Base-by-base conservation (phyloP, 2,797 vertebrate genomes). In the Cirrhinus molitorella region DNA sequence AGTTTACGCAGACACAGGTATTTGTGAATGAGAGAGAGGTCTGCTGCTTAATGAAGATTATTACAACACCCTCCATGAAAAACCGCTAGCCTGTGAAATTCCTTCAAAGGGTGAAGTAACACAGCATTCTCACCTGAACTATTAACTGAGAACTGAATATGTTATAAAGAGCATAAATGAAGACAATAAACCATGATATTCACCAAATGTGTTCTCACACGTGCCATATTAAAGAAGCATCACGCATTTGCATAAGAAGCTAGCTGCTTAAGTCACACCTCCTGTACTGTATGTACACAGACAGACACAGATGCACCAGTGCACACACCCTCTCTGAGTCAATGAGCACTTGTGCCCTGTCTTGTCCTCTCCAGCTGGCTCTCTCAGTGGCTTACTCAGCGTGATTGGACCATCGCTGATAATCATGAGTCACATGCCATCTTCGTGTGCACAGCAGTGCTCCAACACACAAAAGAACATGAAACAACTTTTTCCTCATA, bases 341-440 rank as follows among this genome's bases (percentile, higher is more conserved):
- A 94, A 90, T 90, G 92, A 93, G 89, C 90, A 92, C 93, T 93
- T 93, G 93, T 93, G 92, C 92, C 90, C 83, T 68, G 74, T 73
- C 85, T 93, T 90, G 90, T 90, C 90, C 89, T 90, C 89, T 92
- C 91, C 91, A 91, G 91, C 93, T 95, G 94, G 93, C 94, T 89
- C 78, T 21, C 87, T 85, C 88, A 88, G 92, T 89, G 59, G 81
- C 91, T 95, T 93, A 94, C 90, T 95, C 94, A 94, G 89, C 90
- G 87, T 89, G 90, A 92, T 92, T 93, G 93, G 93, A 90, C 66
- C 76, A 84, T 86, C 74, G 51, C 65, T 45, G 66, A 43, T 63
- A 71, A 92, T 90, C 89, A 82, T 92, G 89, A 93, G 92, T 92
- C 92, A 92, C 89, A 92, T 84, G 81, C 80, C 85, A 86, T 71